Base-by-base conservation (phyloP, 2,113 vertebrate genomes). In the Daubentonia madagascariensis region DNA sequence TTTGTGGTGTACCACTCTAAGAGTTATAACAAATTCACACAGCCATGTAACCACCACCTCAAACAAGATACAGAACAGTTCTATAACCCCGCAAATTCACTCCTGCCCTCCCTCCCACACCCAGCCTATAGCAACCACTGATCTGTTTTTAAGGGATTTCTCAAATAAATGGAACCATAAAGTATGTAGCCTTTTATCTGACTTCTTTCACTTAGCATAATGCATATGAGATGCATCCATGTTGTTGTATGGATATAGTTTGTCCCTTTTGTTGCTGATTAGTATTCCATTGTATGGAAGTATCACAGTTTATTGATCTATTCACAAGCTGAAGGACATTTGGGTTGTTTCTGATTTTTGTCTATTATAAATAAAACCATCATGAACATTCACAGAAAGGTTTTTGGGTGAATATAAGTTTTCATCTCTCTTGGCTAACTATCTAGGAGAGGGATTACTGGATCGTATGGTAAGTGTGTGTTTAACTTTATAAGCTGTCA, bases 351-450 rank as follows among this genome's bases (percentile, higher is more conserved):
- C 63, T 84, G 30, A 43, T 57, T 85, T 83, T 10, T 0, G 37
- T 35, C n/a, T 76, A 54, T 63, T 87, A 65, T 18, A 25, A 97
- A 92, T 92, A 80, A 97, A 95, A 12, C 5, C 43, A 50, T 67
- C 45, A 43, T 16, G 28, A 40, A 96, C 57, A 92, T 54, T 52
- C 22, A 89, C 59, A 59, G 76, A 28, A 75, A 91, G n/a, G 18
- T 54, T 88, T 76, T 85, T 17, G 57, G n/a, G 25, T 43, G 3
- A 83, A 78, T 40, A 0, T 52, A 93, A 81, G n/a, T 86, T 79
- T 87, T 97, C 57, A 32, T 25, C 89, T 81, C 65, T 91, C 87
- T 70, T 65, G 32, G 35, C 48, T 95, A 85, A 88, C 61, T 84
- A 54, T n/a, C 70, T 78, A 80, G 32, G 37, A 48, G 61, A 92